Base-by-base conservation (phyloP, 2,888 invertebrate species). In the Polyommatus icarus region DNA sequence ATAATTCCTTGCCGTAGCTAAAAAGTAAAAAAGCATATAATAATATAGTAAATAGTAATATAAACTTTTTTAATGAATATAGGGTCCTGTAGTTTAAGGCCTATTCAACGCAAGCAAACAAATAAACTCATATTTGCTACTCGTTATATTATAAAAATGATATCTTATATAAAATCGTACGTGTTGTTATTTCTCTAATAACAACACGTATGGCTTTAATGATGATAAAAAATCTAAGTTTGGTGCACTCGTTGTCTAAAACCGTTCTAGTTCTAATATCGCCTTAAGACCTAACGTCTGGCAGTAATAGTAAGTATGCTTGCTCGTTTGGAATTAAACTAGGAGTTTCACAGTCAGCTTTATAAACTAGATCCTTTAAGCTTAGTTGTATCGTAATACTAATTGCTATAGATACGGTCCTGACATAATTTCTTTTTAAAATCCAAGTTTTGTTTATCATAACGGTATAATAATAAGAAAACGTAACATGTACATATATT, bases 291-390 rank as follows among this genome's bases (percentile, higher is more conserved):
- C 36, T 72, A 72, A 72, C n/a, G 36, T 36, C 40, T 72, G 40
- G 72, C 40, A 72, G 10, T 72, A 72, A 72, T 40, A 40, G 36
- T 40, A 40, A 72, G 72, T 20, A 24, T 72, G 72, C 71, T 72
- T n/a, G 20, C 40, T 72, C 72, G 72, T 72, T 71, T n/a, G 20
- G 71, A 20, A 40, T 72, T 40, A 72, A 72, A 40, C 40, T 72
- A 20, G 40, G 20, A 72, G 72, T 40, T 72, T 72, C 40, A 36
- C 20, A 40, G 72, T 72, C 20, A 72, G 36, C 20, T 72, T 72
- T 67, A 67, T 32, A 29, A 29, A 32, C 67, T 29, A 32, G 29
- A 67, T 67, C 29, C 67, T 67, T 32, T n/a, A n/a, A 67, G 67
- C 6, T 67, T 67, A 32, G 67, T 59, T 20, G 20, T 67, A 67